Evolutionary conservation across 2,113 vertebrate genomes (phyloP).

Genomic region (Scartelaos histophorus): DNA sequence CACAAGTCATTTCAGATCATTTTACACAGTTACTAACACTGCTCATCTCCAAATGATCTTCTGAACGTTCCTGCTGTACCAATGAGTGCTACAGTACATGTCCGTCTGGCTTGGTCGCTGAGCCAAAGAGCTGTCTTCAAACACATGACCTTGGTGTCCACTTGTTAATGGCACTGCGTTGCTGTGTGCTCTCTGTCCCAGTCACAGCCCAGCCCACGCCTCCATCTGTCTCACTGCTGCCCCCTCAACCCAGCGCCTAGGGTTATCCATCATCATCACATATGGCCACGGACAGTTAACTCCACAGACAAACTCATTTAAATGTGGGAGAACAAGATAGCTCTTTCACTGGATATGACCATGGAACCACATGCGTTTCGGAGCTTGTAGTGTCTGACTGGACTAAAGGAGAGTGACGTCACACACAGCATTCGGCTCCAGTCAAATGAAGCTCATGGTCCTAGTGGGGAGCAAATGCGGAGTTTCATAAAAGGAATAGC

Average conservation of each 20-base stretch:
- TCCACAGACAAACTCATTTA: conserved; percentile 19
- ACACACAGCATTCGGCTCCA: no score
- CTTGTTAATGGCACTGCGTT: conserved; percentile 29
- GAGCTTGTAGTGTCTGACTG: no score
- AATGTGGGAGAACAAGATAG: conserved; percentile 14
- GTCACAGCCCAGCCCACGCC: conserved; percentile 26
- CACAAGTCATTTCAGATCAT: not conserved
- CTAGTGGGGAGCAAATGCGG: no score
- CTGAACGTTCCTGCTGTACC: not conserved
- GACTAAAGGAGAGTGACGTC: no score
- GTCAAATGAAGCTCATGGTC: no score
- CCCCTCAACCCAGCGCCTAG: conserved; percentile 17
- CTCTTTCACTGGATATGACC: not conserved
- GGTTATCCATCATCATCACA: conserved; percentile 43
- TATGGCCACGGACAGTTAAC: conserved; percentile 34
- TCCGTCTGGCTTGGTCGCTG: not conserved
- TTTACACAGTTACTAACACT: not conserved
- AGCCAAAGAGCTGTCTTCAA: conserved; percentile 3
- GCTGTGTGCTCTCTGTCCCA: conserved; percentile 20
- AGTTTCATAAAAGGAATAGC: no score
- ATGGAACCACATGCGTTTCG: not conserved
- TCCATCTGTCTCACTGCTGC: conserved; percentile 46
- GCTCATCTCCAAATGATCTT: not conserved
- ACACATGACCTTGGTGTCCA: conserved; percentile 1
- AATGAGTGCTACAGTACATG: not conserved